These are phyloP conservation scores for Chrysopa pallens DNA, from an alignment of 1,140 invertebrate species.

Conservation along the genomic window DNA sequence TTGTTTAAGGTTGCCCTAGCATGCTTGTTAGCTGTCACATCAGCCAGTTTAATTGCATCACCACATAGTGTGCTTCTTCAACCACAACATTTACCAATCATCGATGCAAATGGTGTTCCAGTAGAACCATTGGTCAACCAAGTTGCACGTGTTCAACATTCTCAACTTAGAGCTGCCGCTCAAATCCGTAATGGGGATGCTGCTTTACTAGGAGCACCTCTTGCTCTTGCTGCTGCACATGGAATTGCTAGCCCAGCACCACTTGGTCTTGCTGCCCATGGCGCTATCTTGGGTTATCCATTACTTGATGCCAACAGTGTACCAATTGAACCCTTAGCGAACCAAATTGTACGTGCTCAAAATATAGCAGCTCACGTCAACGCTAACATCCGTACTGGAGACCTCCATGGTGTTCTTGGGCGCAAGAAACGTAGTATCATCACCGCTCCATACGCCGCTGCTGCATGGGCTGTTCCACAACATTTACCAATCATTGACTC, in stretches of 20 bases:
- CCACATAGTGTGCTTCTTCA: no score
- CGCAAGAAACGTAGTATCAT: no score
- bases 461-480: background rate
- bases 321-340: no score
- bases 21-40: no score
- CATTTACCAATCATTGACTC: constrained; percentile 15
- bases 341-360: no score
- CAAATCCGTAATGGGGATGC: constrained; percentile 20
- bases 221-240: background rate
- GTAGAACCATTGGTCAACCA: constrained; percentile 36
- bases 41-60: no score
- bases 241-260: background rate
- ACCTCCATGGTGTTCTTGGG: constrained; percentile 7
- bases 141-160: constrained; percentile 33
- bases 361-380: no score
- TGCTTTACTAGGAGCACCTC: background rate
- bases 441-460: constrained; percentile 34
- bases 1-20: background rate
- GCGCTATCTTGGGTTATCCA: no score
- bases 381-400: background rate
- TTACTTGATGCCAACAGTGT: no score
- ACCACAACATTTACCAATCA: no score
- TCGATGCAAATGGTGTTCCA: no score
- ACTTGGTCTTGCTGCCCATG: no score
- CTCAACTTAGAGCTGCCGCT: constrained; percentile 30